These are phyloP conservation scores for Belgica antarctica DNA, from an alignment of 2,888 invertebrate species.

Conservation along the genomic window DNA sequence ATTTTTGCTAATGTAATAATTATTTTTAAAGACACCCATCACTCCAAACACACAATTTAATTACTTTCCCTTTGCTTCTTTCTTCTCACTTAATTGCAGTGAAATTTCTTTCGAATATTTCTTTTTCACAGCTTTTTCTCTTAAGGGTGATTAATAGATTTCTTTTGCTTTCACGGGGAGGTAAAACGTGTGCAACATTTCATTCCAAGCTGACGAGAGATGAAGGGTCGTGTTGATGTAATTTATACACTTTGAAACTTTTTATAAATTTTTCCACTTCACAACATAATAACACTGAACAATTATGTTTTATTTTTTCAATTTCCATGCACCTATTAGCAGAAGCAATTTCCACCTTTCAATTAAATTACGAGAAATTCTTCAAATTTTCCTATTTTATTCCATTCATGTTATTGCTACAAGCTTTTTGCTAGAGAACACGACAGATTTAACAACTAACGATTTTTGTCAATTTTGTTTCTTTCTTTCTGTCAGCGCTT, in stretches of 20 bases:
- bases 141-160: constrained; percentile 12
- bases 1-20: constrained; percentile 41
- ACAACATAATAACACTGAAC: constrained; percentile 6
- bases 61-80: constrained; percentile 31
- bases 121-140: constrained; percentile 18
- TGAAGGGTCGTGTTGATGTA: background rate
- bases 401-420: no score
- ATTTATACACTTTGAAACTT: constrained; percentile 16
- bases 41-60: constrained; percentile 40
- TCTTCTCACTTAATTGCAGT: background rate
- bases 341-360: background rate
- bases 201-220: background rate
- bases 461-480: no score
- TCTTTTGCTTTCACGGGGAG: background rate
- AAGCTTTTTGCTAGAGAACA: no score
- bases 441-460: no score
- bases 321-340: background rate
- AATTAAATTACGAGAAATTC: background rate
- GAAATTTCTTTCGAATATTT: background rate
- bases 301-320: no score
- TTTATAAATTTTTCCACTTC: background rate
- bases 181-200: background rate
- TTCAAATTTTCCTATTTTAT: no score
- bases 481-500: no score
- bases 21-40: constrained; percentile 42